Percentiles rank a stretch among this genome's conserved stretches.
These are phyloP conservation scores for Tineola bisselliella DNA, from an alignment of 2,888 invertebrate species.

Conservation along the genomic window DNA sequence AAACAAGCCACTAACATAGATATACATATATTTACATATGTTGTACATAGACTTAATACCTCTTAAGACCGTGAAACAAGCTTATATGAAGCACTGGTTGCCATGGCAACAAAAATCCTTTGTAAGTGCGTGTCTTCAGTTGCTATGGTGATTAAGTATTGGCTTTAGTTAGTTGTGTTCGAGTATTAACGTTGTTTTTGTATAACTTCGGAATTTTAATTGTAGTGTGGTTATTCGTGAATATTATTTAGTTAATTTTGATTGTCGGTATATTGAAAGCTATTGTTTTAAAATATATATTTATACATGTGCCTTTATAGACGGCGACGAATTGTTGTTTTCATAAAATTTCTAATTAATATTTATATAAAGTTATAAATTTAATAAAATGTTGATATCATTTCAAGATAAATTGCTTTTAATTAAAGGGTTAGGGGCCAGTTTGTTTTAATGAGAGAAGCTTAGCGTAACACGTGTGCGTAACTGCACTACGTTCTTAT, in stretches of 20 bases:
- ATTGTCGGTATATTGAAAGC: too few relatives aligned
- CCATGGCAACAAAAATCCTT: background rate
- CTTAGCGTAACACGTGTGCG: slow-evolving; percentile 1
- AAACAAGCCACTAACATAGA: background rate
- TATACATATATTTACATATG: background rate
- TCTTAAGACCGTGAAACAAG: background rate
- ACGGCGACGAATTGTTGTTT: too few relatives aligned
- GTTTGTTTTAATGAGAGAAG: background rate
- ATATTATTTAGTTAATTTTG: too few relatives aligned
- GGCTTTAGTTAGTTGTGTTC: background rate
- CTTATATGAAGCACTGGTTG: background rate
- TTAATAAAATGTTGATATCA: background rate
- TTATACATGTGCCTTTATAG: too few relatives aligned
- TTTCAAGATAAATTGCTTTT: slow-evolving; percentile 5
- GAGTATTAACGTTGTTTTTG: background rate
- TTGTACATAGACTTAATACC: background rate
- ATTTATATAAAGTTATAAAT: background rate
- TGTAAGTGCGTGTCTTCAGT: background rate
- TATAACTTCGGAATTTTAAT: too few relatives aligned
- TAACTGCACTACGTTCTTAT: background rate
- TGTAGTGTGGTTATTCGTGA: too few relatives aligned
- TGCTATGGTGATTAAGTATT: background rate
- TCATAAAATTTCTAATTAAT: too few relatives aligned
- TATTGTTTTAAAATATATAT: too few relatives aligned
- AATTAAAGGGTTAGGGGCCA: slow-evolving; percentile 3